A percentile compares a stretch with the other conserved stretches of the same genome.
Evolutionary conservation across 1,140 invertebrate species (phyloP).

Genomic region (Cephus cinctus): DNA sequence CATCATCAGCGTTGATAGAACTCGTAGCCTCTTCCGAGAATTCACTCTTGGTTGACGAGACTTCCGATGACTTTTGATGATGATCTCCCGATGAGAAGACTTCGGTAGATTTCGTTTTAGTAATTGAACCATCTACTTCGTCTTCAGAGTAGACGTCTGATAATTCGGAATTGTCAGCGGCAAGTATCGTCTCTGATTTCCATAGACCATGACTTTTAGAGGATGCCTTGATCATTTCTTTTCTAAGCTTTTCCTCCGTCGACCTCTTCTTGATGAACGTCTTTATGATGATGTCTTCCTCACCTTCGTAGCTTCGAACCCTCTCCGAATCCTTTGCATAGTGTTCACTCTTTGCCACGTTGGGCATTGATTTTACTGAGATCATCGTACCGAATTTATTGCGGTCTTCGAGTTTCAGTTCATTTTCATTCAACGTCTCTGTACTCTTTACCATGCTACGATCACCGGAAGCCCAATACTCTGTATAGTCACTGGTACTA

Average conservation of each 20-base stretch:
- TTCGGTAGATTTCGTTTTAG: background rate
- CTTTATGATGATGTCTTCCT: background rate
- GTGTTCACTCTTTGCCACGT: slow-evolving; percentile 28
- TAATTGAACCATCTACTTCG: background rate
- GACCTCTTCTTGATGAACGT: background rate
- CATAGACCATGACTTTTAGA: background rate
- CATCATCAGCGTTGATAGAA: slow-evolving; percentile 6
- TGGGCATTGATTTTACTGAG: slow-evolving; percentile 46
- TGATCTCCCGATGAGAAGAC: background rate
- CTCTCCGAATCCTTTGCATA: slow-evolving; percentile 13
- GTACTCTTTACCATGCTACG: slow-evolving; percentile 20
- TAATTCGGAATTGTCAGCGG: background rate
- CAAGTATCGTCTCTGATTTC: slow-evolving; percentile 2
- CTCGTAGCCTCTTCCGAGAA: slow-evolving; percentile 7
- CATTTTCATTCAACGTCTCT: slow-evolving; percentile 14
- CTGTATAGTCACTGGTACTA: background rate
- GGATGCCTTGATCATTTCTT: slow-evolving; percentile 1
- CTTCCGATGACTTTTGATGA: background rate
- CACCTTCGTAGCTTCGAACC: slow-evolving; percentile 9
- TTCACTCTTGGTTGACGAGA: slow-evolving; percentile 2
- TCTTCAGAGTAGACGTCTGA: background rate
- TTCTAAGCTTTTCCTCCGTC: background rate
- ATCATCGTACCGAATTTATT: slow-evolving; percentile 24
- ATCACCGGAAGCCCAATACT: slow-evolving; percentile 10
- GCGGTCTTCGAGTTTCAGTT: background rate